These are phyloP conservation scores for Heterocephalus glaber DNA, from an alignment of 2,113 vertebrate genomes.

Conservation along the genomic window DNA sequence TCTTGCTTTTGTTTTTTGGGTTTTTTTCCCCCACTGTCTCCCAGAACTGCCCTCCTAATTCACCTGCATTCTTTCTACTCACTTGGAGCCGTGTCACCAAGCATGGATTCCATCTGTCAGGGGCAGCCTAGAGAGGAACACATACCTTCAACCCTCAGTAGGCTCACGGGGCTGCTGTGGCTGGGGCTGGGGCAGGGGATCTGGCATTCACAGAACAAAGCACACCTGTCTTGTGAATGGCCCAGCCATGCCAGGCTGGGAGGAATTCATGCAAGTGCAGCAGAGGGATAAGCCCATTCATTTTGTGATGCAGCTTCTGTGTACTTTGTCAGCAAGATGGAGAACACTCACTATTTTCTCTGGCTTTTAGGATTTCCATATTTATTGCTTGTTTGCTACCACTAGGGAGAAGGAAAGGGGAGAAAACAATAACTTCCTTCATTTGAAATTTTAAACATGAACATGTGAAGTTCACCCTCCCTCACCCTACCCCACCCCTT, in stretches of 20 bases:
- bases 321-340: conserved; percentile 61
- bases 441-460: conserved; percentile 73
- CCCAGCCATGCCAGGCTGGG: background rate
- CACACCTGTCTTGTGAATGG: background rate
- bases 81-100: background rate
- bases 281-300: conserved; percentile 55
- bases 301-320: background rate
- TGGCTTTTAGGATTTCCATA: conserved; percentile 84
- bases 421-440: conserved; percentile 64
- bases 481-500: background rate
- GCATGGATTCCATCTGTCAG: background rate
- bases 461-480: background rate
- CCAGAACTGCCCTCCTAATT: fast-evolving
- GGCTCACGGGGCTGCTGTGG: background rate
- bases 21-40: background rate
- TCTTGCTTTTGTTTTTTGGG: background rate
- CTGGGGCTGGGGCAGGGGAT: background rate
- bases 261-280: conserved; percentile 23
- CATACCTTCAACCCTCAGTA: background rate
- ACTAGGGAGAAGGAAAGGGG: conserved; percentile 41
- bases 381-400: conserved; percentile 81
- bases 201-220: conserved; percentile 56
- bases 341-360: conserved; percentile 57
- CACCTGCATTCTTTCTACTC: background rate
- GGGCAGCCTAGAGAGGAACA: background rate